Percentiles rank a stretch among this genome's conserved stretches.
These are phyloP conservation scores for Triplophysa dalaica DNA, from an alignment of 2,113 vertebrate genomes.

Conservation along the genomic window DNA sequence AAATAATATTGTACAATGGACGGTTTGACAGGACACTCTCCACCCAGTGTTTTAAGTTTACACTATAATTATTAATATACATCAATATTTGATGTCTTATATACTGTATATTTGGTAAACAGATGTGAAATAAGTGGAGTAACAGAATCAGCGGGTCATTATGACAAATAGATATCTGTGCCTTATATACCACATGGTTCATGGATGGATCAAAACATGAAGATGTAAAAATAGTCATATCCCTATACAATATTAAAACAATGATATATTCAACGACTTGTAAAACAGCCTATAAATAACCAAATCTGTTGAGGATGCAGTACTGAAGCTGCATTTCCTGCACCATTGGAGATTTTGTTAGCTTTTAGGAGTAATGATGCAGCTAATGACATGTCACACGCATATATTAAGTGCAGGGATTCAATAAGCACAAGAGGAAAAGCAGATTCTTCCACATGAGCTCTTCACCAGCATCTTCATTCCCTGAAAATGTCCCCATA, in stretches of 20 bases:
- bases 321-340: not conserved
- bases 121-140: no score
- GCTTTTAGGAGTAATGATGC: constrained; percentile 28
- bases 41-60: no score
- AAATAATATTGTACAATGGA: no score
- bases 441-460: constrained; percentile 4
- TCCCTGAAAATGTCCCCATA: constrained; percentile 5
- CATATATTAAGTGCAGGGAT: not conserved
- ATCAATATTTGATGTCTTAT: no score
- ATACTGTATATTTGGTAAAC: no score
- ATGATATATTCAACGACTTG: not conserved
- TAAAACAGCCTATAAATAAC: not conserved
- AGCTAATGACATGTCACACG: constrained; percentile 12
- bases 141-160: no score
- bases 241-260: not conserved
- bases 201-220: no score
- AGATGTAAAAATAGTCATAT: no score
- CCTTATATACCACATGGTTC: no score
- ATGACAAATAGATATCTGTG: no score
- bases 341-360: not conserved
- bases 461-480: constrained; percentile 2
- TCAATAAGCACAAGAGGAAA: constrained; percentile 8
- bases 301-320: not conserved
- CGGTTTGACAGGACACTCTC: no score
- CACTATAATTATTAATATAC: no score